Evolutionary conservation across 1,140 invertebrate species (phyloP), one percentile per base, ranked within the genome.

Genomic region (Drosophila varians): DNA sequence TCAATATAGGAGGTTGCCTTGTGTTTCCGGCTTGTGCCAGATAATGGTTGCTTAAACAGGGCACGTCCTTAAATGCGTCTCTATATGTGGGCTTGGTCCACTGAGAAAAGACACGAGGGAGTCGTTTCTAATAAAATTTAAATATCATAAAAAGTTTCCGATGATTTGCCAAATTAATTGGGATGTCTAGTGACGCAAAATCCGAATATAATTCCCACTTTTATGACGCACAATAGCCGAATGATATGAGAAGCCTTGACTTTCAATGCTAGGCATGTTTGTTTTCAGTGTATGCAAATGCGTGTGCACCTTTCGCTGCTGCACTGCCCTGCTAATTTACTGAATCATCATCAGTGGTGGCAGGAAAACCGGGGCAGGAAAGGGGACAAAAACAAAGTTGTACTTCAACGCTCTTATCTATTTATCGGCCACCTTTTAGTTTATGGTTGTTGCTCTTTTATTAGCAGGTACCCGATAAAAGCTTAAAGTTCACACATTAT

Each of bases 391-490:
- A 43, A 54, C 49, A 54, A 54, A 54, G 56, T 72, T 71, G 55
- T 73, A 53, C 48, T 72, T 62, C 54, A 66, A 66, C 69, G 69
- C 69, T 71, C 56, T 74, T 74, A 74, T 74, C 70, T 64, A 58
- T 68, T 48, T 48, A 54, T 31, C 64, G 34, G 18, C 18, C 8
- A 4, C 40, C 46, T 18, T 54, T 31, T 26, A 48, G 4, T 19
- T 49, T 57, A n/a, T 54, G 31, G 53, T 47, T 55, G 54, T 42
- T 70, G 52, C 80, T 54, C 66, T 75, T 78, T 72, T 77, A 86
- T 86, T 86, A 86, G 79, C 79, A 69, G 65, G 72, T 64, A 76
- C 80, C 82, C 84, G 79, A 86, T 84, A 84, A 86, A 84, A 86
- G 76, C 76, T 73, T 68, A 80, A 80, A 86, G 79, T 84, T 86